Conservation (phyloP, 2,113 vertebrate species). For the Argyrosomus japonicus region DNA sequence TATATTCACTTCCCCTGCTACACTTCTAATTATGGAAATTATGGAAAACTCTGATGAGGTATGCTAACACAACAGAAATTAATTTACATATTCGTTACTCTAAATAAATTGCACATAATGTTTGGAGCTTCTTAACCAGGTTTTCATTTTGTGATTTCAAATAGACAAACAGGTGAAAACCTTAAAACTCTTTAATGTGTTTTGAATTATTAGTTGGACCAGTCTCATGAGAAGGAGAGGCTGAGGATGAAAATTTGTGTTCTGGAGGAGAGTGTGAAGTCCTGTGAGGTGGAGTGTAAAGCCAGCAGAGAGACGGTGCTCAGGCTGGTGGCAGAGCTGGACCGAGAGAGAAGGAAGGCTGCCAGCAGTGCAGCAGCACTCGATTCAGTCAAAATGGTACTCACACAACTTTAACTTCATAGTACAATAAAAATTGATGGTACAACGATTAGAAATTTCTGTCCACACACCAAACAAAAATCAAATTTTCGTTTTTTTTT, state of each 20-base stretch:
- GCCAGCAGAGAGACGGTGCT: constrained; percentile 89
- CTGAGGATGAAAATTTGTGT: constrained; percentile 80
- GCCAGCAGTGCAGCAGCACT: constrained; percentile 76
- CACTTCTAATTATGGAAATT: constrained; percentile 31
- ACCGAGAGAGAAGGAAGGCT: constrained; percentile 84
- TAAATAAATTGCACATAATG: not conserved
- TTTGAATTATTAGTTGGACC: constrained; percentile 75
- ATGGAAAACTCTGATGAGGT: constrained; percentile 68
- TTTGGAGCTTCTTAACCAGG: not conserved
- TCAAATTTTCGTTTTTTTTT: no score
- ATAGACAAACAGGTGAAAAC: not conserved
- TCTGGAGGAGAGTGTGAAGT: constrained; percentile 85
- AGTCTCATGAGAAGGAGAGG: constrained; percentile 81
- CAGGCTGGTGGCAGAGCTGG: constrained; percentile 88
- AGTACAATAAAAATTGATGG: not conserved
- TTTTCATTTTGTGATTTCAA: not conserved
- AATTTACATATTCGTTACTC: not conserved
- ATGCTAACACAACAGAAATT: not conserved
- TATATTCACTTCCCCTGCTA: constrained; percentile 9
- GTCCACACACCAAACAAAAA: not conserved
- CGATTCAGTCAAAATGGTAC: constrained; percentile 86
- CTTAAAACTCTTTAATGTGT: not conserved
- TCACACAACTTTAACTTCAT: not conserved
- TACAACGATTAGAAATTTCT: not conserved
- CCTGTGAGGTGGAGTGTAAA: constrained; percentile 90